These are phyloP conservation scores for Crenuchus spilurus DNA, from an alignment of 2,797 vertebrate genomes.

Conservation along the genomic window DNA sequence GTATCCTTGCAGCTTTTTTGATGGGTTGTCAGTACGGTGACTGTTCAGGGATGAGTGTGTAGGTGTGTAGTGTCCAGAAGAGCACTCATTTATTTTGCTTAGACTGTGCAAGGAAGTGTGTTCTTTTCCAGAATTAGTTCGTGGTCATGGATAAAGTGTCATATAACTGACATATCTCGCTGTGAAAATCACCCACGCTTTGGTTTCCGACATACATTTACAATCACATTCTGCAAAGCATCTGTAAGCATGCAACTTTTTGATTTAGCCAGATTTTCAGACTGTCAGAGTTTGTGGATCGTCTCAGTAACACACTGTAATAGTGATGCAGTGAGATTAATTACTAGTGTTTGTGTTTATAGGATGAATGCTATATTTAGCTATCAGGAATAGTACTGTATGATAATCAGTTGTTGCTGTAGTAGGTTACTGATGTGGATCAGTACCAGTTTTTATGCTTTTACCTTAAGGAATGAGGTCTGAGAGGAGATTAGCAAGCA, in stretches of 20 bases:
- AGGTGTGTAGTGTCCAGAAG: background rate
- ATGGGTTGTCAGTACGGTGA: background rate
- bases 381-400: no score
- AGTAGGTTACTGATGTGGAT: no score
- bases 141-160: background rate
- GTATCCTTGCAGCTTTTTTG: background rate
- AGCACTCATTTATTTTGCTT: background rate
- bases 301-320: background rate
- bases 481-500: no score
- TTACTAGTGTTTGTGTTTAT: background rate
- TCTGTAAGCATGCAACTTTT: background rate
- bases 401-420: no score
- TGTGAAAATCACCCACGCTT: background rate
- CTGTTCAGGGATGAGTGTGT: background rate
- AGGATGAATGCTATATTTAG: no score
- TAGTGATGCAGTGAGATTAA: background rate
- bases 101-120: background rate
- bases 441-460: no score
- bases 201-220: background rate
- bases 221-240: background rate
- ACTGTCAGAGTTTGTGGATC: background rate
- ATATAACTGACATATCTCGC: background rate
- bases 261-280: background rate
- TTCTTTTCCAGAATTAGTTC: background rate
- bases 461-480: no score